phyloP scores from a whole-genome alignment of 1,140 invertebrate genomes.

The Euura saliciscinereae region DNA sequence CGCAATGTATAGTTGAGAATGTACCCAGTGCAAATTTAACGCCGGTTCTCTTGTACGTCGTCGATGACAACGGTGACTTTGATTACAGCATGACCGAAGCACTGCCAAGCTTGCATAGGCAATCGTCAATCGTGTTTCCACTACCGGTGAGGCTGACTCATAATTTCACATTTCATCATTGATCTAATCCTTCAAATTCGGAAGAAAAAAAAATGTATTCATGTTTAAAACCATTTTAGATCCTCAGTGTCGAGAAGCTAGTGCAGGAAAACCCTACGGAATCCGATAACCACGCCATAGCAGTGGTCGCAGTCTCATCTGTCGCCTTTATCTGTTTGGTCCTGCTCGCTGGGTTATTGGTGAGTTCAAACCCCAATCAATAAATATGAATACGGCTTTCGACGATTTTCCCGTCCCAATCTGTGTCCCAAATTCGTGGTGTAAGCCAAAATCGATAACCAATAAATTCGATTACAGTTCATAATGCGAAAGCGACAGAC shows the following conservation, averaged over 20 bases:
- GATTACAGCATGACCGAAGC: conserved; percentile 46
- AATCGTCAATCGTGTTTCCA: conserved; percentile 29
- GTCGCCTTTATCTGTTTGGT: conserved; percentile 64
- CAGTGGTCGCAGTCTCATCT: conserved; percentile 60
- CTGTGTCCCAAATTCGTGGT: conserved; percentile 13
- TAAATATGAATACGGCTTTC: conserved; percentile 23
- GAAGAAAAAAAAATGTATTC: no score
- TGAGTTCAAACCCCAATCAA: conserved; percentile 47
- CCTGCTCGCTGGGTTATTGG: conserved; percentile 69
- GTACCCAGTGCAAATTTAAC: conserved; percentile 34
- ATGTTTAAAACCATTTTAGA: conserved; percentile 30
- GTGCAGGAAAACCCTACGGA: conserved; percentile 47
- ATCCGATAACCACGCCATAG: conserved; percentile 56
- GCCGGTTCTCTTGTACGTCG: conserved; percentile 45
- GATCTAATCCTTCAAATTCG: no score
- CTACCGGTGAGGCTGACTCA: conserved; percentile 35
- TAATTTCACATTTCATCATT: no score
- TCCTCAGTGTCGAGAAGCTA: conserved; percentile 52
- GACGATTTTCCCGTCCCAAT: conserved; percentile 31
- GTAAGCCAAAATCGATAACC: conserved; percentile 20
- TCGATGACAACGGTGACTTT: conserved; percentile 47
- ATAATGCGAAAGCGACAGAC: conserved; percentile 75
- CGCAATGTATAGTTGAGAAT: conserved; percentile 36
- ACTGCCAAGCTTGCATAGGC: conserved; percentile 45
- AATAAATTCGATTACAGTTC: conserved; percentile 58